Conservation (phyloP, 2,888 invertebrate species). For the Polydrusus cervinus region DNA sequence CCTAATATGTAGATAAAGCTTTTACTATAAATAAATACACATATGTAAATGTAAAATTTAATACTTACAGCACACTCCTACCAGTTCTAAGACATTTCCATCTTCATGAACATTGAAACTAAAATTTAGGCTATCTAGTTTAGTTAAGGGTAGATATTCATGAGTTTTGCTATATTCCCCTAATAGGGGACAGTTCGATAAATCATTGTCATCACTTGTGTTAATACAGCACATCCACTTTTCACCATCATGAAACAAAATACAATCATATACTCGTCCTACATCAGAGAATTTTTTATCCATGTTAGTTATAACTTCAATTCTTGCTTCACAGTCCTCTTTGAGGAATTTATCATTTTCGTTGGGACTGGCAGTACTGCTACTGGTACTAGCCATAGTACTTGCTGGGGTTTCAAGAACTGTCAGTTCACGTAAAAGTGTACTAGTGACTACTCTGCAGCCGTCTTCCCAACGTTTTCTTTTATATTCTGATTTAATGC, state of each 20-base stretch:
- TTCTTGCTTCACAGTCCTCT: constrained; percentile 90
- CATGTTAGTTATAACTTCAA: constrained; percentile 86
- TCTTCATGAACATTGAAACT: constrained; percentile 93
- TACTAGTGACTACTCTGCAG: constrained; percentile 86
- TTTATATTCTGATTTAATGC: constrained; percentile 83
- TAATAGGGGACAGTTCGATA: constrained; percentile 84
- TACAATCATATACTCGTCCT: constrained; percentile 94
- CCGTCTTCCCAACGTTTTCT: constrained; percentile 89
- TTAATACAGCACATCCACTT: constrained; percentile 93
- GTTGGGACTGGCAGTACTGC: constrained; percentile 54
- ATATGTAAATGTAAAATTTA: not conserved
- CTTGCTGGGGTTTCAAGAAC: constrained; percentile 77
- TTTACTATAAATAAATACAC: too few species aligned
- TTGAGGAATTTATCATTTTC: constrained; percentile 86
- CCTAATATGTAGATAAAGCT: not conserved
- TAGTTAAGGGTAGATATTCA: constrained; percentile 84
- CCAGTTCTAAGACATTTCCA: constrained; percentile 93
- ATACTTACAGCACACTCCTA: constrained; percentile 93
- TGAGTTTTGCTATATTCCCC: constrained; percentile 88
- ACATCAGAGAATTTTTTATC: constrained; percentile 92
- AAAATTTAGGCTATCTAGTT: constrained; percentile 88
- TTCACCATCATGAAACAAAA: constrained; percentile 93
- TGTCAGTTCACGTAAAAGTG: constrained; percentile 82
- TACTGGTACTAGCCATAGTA: too few species aligned
- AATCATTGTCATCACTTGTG: constrained; percentile 86